A percentile compares a stretch with the other conserved stretches of the same genome.
phyloP scores from a whole-genome alignment of 1,140 invertebrate genomes.

The Lethocerus indicus region DNA sequence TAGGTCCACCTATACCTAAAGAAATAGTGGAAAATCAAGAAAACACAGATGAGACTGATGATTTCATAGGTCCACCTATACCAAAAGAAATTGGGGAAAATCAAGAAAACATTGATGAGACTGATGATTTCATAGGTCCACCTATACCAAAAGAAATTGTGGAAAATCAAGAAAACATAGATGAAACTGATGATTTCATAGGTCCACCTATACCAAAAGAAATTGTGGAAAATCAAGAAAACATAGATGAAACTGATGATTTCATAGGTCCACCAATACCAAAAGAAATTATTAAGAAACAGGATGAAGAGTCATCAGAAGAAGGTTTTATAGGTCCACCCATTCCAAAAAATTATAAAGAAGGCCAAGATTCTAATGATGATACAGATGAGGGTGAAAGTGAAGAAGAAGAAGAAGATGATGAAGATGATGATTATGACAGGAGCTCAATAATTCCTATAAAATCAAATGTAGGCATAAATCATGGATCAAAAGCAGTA shows the following conservation, averaged over 20 bases:
- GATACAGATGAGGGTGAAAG: slow-evolving; percentile 22
- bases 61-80: no score
- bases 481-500: slow-evolving; percentile 71
- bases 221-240: background rate
- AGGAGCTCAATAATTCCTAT: slow-evolving; percentile 52
- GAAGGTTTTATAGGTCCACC: slow-evolving; percentile 2
- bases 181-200: background rate
- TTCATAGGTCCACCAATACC: slow-evolving; percentile 13
- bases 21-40: no score
- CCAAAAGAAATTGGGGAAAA: no score
- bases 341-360: slow-evolving; percentile 19
- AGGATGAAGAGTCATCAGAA: background rate
- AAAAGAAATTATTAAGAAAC: background rate
- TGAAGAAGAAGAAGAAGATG: slow-evolving; percentile 27
- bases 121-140: slow-evolving; percentile 10
- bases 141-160: background rate
- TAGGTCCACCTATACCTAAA: no score
- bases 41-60: no score
- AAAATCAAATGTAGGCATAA: slow-evolving; percentile 62
- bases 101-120: no score
- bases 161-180: background rate
- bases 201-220: slow-evolving; percentile 11
- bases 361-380: slow-evolving; percentile 19
- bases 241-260: slow-evolving; percentile 1
- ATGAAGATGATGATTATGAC: slow-evolving; percentile 34